Percentiles rank a stretch among this genome's conserved stretches.
Conservation (phyloP, 2,797 vertebrate genomes). For the Otolemur crassicaudatus region DNA sequence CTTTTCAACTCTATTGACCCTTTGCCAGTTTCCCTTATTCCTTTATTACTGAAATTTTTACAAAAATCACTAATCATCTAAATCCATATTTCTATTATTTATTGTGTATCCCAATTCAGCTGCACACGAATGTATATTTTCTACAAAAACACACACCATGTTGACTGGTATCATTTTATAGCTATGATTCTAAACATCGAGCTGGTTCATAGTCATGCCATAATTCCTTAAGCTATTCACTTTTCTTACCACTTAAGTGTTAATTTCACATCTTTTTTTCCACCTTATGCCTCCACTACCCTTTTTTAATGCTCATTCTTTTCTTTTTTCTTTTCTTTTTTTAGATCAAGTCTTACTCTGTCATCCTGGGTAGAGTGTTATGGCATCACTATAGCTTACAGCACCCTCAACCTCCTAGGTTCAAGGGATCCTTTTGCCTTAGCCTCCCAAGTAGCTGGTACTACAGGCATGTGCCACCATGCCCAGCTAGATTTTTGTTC, state of each 20-base stretch:
- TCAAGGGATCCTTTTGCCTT: no score
- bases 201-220: background rate
- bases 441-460: no score
- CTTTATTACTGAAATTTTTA: background rate
- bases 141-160: background rate
- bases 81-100: background rate
- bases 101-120: background rate
- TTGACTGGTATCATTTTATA: background rate
- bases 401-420: no score
- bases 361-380: no score
- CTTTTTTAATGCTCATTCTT: background rate
- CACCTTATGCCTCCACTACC: background rate
- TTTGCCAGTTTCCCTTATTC: background rate
- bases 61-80: background rate
- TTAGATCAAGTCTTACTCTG: no score
- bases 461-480: no score
- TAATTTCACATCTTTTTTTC: background rate
- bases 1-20: background rate
- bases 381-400: no score
- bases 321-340: background rate
- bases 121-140: background rate
- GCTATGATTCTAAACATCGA: background rate
- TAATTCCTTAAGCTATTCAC: background rate
- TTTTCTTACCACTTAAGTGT: background rate
- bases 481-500: no score